Conservation (phyloP, 2,113 vertebrate species). For the Pardalotus punctatus region DNA sequence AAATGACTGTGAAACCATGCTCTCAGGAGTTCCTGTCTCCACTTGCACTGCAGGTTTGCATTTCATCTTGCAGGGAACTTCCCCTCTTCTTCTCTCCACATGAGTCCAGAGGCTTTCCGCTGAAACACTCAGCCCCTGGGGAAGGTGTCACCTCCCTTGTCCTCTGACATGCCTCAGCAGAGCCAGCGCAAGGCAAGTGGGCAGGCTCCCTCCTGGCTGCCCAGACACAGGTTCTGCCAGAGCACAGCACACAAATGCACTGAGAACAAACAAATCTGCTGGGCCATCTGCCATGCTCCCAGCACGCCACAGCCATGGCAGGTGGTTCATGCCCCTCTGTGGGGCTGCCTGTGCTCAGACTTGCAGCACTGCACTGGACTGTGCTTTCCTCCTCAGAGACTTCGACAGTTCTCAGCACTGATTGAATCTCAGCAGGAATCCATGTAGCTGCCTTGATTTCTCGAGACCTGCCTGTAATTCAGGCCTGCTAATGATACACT, state of each 20-base stretch:
- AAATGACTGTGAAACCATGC: background rate
- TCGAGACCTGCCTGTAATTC: background rate
- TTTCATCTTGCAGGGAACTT: background rate
- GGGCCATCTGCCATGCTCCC: background rate
- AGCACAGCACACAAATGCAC: background rate
- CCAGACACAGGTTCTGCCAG: background rate
- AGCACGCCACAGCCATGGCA: fast-evolving
- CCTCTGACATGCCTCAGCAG: background rate
- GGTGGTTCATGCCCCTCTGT: fast-evolving
- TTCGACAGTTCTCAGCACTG: background rate
- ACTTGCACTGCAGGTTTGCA: background rate
- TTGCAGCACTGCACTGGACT: background rate
- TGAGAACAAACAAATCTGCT: constrained; percentile 7
- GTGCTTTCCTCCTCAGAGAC: background rate
- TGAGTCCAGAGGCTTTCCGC: background rate
- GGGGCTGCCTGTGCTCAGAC: background rate
- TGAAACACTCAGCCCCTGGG: background rate
- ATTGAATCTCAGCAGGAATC: background rate
- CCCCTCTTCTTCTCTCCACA: background rate
- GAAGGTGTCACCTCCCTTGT: background rate
- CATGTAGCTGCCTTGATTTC: background rate
- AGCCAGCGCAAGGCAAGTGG: background rate
- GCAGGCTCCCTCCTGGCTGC: background rate
- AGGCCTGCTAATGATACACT: background rate
- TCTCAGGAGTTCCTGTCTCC: background rate